Percentiles rank a stretch among this genome's conserved stretches.
Evolutionary conservation across 2,797 vertebrate genomes (phyloP).

Genomic region (Ambastaia sidthimunki): DNA sequence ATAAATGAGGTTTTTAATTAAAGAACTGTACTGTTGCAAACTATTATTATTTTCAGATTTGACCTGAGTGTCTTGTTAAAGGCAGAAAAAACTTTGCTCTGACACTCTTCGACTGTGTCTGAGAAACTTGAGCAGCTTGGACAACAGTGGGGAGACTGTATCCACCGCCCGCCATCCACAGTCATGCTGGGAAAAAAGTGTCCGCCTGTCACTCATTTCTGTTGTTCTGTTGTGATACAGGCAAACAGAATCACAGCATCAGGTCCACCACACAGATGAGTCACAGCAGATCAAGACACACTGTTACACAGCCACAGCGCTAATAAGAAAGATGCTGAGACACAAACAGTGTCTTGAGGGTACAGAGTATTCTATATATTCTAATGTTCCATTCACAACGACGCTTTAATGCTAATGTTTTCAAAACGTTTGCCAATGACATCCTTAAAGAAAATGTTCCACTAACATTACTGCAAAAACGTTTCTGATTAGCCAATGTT

Average conservation of each 20-base stretch:
- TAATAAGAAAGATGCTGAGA: conserved; percentile 35
- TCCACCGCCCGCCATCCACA: not conserved
- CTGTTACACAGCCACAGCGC: conserved; percentile 19
- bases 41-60: not conserved
- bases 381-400: too few relatives aligned
- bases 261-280: conserved; percentile 2
- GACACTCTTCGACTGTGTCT: not conserved
- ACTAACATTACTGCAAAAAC: too few relatives aligned
- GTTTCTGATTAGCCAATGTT: too few relatives aligned
- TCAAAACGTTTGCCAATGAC: too few relatives aligned
- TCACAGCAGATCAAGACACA: conserved; percentile 25
- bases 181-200: conserved; percentile 8
- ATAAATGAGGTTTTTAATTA: too few relatives aligned
- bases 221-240: conserved; percentile 1
- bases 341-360: conserved; percentile 24
- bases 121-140: not conserved
- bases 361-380: conserved; percentile 1
- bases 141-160: not conserved
- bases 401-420: too few relatives aligned
- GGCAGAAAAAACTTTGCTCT: not conserved
- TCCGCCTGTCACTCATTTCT: conserved; percentile 6
- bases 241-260: conserved; percentile 2
- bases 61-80: not conserved
- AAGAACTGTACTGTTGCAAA: not conserved
- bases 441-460: too few relatives aligned